Percentiles rank a stretch among this genome's conserved stretches.
These are phyloP conservation scores for Hipparchia semele DNA, from an alignment of 2,888 invertebrate species.

Conservation along the genomic window DNA sequence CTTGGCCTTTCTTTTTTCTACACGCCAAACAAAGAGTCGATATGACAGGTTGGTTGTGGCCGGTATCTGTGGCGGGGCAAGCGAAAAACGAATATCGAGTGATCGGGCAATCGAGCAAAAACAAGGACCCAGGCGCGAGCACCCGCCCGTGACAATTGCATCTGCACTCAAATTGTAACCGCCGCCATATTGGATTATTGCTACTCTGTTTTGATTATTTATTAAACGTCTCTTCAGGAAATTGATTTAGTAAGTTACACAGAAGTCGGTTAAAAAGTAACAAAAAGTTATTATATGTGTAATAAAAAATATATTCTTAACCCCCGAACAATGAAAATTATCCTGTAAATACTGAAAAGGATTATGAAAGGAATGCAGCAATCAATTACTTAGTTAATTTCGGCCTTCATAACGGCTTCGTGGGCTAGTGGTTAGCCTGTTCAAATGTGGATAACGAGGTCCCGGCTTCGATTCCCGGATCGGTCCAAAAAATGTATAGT, in stretches of 20 bases:
- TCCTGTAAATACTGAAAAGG: too few relatives aligned
- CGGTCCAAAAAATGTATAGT: too few relatives aligned
- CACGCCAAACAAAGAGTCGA: slow-evolving; percentile 74
- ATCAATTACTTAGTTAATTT: too few relatives aligned
- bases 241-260: slow-evolving; percentile 49
- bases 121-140: slow-evolving; percentile 67
- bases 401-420: too few relatives aligned
- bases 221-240: slow-evolving; percentile 57
- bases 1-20: slow-evolving; percentile 67
- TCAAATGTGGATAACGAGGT: too few relatives aligned
- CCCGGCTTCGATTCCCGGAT: too few relatives aligned
- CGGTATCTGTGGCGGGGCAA: slow-evolving; percentile 70
- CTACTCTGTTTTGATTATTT: slow-evolving; percentile 63
- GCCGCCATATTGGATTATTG: slow-evolving; percentile 77
- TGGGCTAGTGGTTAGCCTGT: too few relatives aligned
- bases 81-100: slow-evolving; percentile 75
- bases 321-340: not conserved
- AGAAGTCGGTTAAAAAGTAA: too few relatives aligned
- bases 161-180: slow-evolving; percentile 66
- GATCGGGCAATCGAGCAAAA: slow-evolving; percentile 78
- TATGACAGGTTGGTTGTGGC: slow-evolving; percentile 75
- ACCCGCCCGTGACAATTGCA: slow-evolving; percentile 79
- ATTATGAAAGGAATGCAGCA: too few relatives aligned
- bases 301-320: too few relatives aligned
- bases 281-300: too few relatives aligned